Evolutionary conservation across 2,888 invertebrate genomes (phyloP), one percentile per base, ranked within the genome.

Genomic region (Epiblema foenella): DNA sequence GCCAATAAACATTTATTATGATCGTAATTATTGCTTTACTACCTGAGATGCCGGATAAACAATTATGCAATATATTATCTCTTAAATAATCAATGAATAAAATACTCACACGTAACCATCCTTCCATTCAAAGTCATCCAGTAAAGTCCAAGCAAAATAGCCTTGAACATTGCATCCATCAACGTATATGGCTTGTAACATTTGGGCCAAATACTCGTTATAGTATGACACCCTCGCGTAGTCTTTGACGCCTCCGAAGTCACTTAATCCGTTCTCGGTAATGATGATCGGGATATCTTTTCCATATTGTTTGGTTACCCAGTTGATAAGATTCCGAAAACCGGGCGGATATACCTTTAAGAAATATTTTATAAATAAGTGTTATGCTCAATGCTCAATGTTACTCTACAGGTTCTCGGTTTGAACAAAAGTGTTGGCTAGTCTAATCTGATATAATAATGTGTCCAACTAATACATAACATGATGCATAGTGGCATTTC

Each of bases 301-400:
- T 46, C 94, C 93, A 81, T 95, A 96, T 76, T 94, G 93, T 39
- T 90, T 89, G 75, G 94, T 94, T 56, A 96, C 91, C 94, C 95
- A 95, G 81, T 94, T 95, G 39, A 96, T 79, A 8, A 95, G 83
- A 79, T 94, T 94, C 72, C 95, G 91, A 82, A 96, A 94, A 42
- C 96, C 96, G 77, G 93, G 92, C 0, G 96, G 96, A 72, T 94
- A 93, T 46, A 94, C 92, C 95, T 95, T 82, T 0, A 75, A 79
- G 72, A 9, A 18, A 33, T 33, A 8, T 33, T 33, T 8, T 33
- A 8, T 33, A 33, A 33, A 33, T 33, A 5, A 33, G 33, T 33
- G 33, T 8, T 8, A 33, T 5, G 2, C 8, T 33, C 33, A 7
- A 33, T 5, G 9, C 33, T 5, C 29, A 2, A 29, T 5, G n/a